phyloP scores from a whole-genome alignment of 2,888 invertebrate species.

The Aradus depressus region DNA sequence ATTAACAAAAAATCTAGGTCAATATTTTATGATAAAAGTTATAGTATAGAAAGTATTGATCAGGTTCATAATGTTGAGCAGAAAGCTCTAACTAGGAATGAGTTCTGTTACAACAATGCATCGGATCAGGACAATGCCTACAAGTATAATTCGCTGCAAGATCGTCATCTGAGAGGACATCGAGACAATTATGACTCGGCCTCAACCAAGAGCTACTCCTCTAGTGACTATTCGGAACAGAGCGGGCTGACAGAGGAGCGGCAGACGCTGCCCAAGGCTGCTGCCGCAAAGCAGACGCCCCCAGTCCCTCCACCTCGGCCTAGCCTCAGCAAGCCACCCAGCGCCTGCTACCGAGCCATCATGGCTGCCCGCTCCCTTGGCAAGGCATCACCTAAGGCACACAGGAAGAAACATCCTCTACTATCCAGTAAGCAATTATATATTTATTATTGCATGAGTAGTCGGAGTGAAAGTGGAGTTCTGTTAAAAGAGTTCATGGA shows the following conservation, averaged over 20 bases:
- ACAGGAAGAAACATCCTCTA: conserved; percentile 58
- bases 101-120: background rate
- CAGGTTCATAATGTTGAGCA: background rate
- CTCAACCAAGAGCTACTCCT: conserved; percentile 18
- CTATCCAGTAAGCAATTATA: conserved; percentile 51
- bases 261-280: conserved; percentile 19
- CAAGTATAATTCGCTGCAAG: conserved; percentile 22
- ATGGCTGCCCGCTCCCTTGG: conserved; percentile 39
- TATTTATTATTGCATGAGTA: background rate
- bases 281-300: too few relatives aligned
- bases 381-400: conserved; percentile 35
- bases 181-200: conserved; percentile 16
- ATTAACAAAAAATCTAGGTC: background rate
- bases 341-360: conserved; percentile 37
- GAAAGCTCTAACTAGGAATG: background rate
- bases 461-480: too few relatives aligned
- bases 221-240: conserved; percentile 17
- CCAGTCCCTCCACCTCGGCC: conserved; percentile 36
- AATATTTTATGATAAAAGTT: conserved; percentile 21
- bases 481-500: too few relatives aligned
- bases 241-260: conserved; percentile 1
- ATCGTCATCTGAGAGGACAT: conserved; percentile 16
- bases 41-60: conserved; percentile 23
- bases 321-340: conserved; percentile 32
- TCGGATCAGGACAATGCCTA: conserved; percentile 7